phyloP scores from a whole-genome alignment of 2,888 invertebrate genomes.

The Notodonta dromedarius region DNA sequence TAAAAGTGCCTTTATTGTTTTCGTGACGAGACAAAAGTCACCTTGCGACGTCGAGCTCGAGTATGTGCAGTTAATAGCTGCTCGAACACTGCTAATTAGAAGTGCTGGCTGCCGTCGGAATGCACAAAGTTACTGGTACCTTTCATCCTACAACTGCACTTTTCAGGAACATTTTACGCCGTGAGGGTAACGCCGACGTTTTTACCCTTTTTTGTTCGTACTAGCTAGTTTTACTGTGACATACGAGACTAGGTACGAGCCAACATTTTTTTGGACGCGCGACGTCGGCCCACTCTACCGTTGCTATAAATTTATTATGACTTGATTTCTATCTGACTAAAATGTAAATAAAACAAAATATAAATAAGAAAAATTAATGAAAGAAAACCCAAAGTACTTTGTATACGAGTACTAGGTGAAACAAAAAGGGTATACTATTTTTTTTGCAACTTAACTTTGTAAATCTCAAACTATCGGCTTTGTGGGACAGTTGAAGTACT shows the following conservation, averaged over 20 bases:
- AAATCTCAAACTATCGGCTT: no score
- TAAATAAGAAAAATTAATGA: no score
- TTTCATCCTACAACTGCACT: slow-evolving; percentile 51
- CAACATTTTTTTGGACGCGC: background rate
- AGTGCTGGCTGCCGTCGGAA: slow-evolving; percentile 43
- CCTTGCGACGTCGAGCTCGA: slow-evolving; percentile 19
- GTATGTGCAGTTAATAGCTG: slow-evolving; percentile 34
- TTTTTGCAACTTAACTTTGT: no score
- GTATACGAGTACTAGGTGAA: no score
- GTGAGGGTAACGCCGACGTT: slow-evolving; percentile 44
- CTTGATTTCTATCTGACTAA: no score
- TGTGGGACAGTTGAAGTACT: no score
- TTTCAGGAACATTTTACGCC: slow-evolving; percentile 55
- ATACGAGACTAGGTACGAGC: slow-evolving; percentile 24
- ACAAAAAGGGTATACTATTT: no score
- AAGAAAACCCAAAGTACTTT: no score
- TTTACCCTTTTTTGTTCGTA: slow-evolving; percentile 46
- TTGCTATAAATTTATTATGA: no score
- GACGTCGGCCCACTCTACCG: no score
- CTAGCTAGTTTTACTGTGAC: slow-evolving; percentile 41
- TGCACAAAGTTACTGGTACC: slow-evolving; percentile 54
- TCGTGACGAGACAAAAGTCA: background rate
- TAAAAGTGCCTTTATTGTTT: background rate
- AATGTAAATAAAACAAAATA: no score
- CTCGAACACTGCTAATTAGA: slow-evolving; percentile 60